Conservation (phyloP, 1,140 invertebrate species). For the Lethocerus indicus region DNA sequence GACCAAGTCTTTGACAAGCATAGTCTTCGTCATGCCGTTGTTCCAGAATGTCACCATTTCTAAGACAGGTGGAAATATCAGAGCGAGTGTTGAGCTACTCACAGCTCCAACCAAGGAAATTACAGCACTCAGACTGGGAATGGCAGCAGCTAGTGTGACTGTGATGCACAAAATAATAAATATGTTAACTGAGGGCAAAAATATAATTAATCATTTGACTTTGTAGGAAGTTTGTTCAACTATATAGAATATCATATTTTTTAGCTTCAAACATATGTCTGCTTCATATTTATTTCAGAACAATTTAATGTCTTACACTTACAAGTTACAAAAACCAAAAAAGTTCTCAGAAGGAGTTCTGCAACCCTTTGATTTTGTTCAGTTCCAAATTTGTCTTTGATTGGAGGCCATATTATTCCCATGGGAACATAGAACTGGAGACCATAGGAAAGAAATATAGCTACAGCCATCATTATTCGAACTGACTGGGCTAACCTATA, state of each 20-base stretch:
- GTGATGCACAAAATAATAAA: constrained; percentile 20
- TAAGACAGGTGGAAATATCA: constrained; percentile 81
- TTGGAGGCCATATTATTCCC: constrained; percentile 55
- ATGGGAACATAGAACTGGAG: constrained; percentile 88
- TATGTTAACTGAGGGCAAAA: neutral
- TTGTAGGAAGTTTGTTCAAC: no score
- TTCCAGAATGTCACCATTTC: constrained; percentile 71
- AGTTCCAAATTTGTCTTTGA: constrained; percentile 13
- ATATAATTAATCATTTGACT: neutral
- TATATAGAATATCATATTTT: neutral
- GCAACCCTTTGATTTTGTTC: constrained; percentile 30
- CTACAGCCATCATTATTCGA: constrained; percentile 62
- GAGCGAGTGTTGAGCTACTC: constrained; percentile 69
- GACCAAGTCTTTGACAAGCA: constrained; percentile 47
- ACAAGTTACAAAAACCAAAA: constrained; percentile 64
- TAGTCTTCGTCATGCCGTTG: constrained; percentile 38
- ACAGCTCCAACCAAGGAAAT: constrained; percentile 85
- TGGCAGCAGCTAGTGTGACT: constrained; percentile 67
- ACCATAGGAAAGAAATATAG: constrained; percentile 75
- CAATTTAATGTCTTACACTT: constrained; percentile 27
- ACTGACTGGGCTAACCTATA: constrained; percentile 63
- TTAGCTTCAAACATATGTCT: neutral
- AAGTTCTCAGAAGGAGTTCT: constrained; percentile 47
- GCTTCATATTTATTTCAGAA: neutral
- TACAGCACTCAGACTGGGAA: constrained; percentile 74